A percentile compares a stretch with the other conserved stretches of the same genome.
These are phyloP conservation scores for Takifugu flavidus DNA, from an alignment of 2,113 vertebrate species.

Conservation along the genomic window DNA sequence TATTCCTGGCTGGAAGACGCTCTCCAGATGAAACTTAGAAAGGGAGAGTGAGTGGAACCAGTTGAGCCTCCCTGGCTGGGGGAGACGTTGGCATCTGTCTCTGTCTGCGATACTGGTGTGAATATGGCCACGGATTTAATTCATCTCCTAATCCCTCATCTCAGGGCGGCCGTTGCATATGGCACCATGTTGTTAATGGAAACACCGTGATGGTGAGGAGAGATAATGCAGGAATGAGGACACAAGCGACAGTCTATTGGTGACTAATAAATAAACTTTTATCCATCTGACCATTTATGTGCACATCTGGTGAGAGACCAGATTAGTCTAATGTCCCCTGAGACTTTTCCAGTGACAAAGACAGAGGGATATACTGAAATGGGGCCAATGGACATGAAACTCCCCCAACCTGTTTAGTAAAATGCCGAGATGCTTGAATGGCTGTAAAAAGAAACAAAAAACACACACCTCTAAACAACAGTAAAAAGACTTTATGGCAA, in stretches of 20 bases:
- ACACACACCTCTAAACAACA: too few relatives aligned
- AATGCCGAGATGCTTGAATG: too few relatives aligned
- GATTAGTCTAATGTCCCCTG: constrained; percentile 44
- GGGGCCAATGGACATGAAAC: too few relatives aligned
- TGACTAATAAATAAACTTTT: constrained; percentile 5
- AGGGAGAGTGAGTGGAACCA: constrained; percentile 6
- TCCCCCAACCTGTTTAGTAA: too few relatives aligned
- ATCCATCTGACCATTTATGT: constrained; percentile 25
- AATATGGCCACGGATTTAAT: constrained; percentile 34
- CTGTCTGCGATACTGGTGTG: constrained; percentile 33
- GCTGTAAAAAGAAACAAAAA: too few relatives aligned
- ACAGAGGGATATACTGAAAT: too few relatives aligned
- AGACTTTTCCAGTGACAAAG: neutral
- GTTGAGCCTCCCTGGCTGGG: constrained; percentile 21
- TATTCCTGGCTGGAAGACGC: constrained; percentile 27
- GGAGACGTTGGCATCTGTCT: constrained; percentile 44
- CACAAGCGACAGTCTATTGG: constrained; percentile 10
- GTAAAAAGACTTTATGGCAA: too few relatives aligned
- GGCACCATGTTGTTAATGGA: constrained; percentile 2
- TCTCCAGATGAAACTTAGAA: constrained; percentile 23
- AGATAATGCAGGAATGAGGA: too few relatives aligned
- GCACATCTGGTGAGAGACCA: constrained; percentile 24
- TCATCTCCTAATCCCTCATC: constrained; percentile 50
- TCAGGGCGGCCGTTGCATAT: constrained; percentile 35
- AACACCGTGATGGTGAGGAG: too few relatives aligned